A percentile compares a stretch with the other conserved stretches of the same genome.
Conservation (phyloP, 2,113 vertebrate genomes). For the Odontophorus gujanensis region DNA sequence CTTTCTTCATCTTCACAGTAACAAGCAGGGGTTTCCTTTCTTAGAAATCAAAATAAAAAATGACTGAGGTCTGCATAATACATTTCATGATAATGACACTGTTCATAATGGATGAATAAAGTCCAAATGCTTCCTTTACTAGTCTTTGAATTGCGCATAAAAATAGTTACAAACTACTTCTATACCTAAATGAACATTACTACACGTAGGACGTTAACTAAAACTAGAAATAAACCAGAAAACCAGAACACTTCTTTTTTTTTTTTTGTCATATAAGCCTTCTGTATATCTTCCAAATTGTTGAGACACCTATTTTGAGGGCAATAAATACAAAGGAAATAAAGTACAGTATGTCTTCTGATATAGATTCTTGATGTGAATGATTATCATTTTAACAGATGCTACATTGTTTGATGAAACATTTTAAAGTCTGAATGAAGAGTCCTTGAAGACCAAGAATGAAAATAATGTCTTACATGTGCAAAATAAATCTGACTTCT, state of each 20-base stretch:
- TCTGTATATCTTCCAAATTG: neutral
- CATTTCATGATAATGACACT: constrained; percentile 44
- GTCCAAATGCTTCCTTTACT: constrained; percentile 42
- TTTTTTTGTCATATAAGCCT: neutral
- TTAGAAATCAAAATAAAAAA: constrained; percentile 55
- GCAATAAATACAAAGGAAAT: constrained; percentile 34
- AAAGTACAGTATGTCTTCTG: constrained; percentile 11
- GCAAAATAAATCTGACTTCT: constrained; percentile 68
- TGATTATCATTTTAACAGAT: constrained; percentile 60
- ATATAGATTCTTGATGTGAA: constrained; percentile 15
- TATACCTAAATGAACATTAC: constrained; percentile 23
- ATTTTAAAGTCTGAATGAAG: constrained; percentile 54
- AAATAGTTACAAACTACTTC: constrained; percentile 47
- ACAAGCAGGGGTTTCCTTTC: constrained; percentile 24
- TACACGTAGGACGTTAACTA: neutral
- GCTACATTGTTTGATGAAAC: constrained; percentile 46
- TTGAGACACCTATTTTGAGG: neutral
- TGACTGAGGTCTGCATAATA: neutral
- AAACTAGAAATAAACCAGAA: neutral
- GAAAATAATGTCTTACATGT: constrained; percentile 62
- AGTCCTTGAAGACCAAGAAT: constrained; percentile 55
- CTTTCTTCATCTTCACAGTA: neutral
- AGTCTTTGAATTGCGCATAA: constrained; percentile 16
- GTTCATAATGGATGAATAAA: constrained; percentile 52
- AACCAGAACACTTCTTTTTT: too few species aligned